Evolutionary conservation across 2,797 vertebrate genomes (phyloP), one percentile per base, ranked within the genome.

Genomic region (Phaenicophaeus curvirostris): DNA sequence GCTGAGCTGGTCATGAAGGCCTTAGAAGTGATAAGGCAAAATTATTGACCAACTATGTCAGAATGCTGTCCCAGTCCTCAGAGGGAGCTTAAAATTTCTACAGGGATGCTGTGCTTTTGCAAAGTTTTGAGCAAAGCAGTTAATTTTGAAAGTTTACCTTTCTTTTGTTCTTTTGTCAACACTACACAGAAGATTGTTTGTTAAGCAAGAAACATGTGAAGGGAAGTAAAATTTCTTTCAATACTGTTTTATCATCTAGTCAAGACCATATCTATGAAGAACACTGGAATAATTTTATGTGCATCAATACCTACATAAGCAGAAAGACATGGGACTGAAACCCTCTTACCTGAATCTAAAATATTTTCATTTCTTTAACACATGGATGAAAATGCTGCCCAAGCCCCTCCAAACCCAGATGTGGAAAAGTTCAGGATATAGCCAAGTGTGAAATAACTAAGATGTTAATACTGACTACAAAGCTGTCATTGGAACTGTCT

Each of bases 11-110:
- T 77, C 61, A 82, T 24, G 30, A 88, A 95, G 83, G 77, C 51
- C 77, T 89, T 86, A 83, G 76, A 95, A 94, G 54, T 33, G 80
- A 91, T 51, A 74, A 90, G 77, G 83, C 65, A 91, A 79, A 37
- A 85, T 76, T 91, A 94, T 65, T 71, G 93, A 96, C 67, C 0
- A 11, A 91, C 69, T 87, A 88, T 7, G 8, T 74, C 44, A 88
- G 44, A 91, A 81, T 59, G 37, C 59, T 86, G 87, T 59, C 85
- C 88, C 66, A 81, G 12, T 76, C 9, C 89, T 74, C 94, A 76
- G 53, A 91, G 63, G 71, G 85, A 78, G 35, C 24, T 67, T 51
- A 71, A 76, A 58, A 82, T 87, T 84, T 94, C 59, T 73, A 77
- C 28, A 71, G 33, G 9, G 71, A 76, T 90, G 37, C 12, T 84